Evolutionary conservation across 37 sponge, comb jelly and placozoan species (phyloP).

Genomic region (Chondrilla cf. caribensis): DNA sequence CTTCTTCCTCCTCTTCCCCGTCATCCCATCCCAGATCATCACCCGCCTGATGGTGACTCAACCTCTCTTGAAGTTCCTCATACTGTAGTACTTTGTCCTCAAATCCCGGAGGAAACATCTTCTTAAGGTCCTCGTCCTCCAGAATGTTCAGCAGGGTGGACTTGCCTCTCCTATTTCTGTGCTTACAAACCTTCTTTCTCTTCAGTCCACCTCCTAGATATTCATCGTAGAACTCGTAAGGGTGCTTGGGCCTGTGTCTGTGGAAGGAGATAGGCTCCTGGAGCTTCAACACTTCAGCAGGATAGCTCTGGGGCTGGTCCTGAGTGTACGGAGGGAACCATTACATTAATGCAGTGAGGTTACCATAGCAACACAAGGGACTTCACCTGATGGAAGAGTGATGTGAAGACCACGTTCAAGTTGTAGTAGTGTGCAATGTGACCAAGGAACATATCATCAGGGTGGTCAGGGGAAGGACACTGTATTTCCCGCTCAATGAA

Average conservation of each 20-base stretch:
- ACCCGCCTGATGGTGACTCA: background rate
- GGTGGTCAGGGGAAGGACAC: constrained; percentile 46
- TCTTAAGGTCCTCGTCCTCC: constrained; percentile 7
- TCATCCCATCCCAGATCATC: background rate
- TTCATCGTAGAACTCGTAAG: constrained; percentile 35
- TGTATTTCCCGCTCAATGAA: background rate
- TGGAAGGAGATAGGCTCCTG: constrained; percentile 58
- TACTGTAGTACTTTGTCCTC: background rate
- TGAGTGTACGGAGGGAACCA: background rate
- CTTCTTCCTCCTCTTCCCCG: background rate
- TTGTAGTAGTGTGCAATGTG: constrained; percentile 2
- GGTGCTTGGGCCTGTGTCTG: constrained; percentile 46
- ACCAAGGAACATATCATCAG: constrained; percentile 85
- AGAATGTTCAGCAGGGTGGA: background rate
- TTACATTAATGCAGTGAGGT: background rate
- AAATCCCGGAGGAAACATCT: background rate
- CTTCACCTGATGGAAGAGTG: constrained; percentile 71
- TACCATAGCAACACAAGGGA: no score
- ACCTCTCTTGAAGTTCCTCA: background rate
- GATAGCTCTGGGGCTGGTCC: constrained; percentile 58
- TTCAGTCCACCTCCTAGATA: constrained; percentile 31
- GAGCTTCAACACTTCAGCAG: background rate
- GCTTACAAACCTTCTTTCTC: background rate
- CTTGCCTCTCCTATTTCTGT: background rate
- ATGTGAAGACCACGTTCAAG: constrained; percentile 41